Conservation (phyloP, 2,888 invertebrate species). For the Mongoloraphidia duomilia region DNA sequence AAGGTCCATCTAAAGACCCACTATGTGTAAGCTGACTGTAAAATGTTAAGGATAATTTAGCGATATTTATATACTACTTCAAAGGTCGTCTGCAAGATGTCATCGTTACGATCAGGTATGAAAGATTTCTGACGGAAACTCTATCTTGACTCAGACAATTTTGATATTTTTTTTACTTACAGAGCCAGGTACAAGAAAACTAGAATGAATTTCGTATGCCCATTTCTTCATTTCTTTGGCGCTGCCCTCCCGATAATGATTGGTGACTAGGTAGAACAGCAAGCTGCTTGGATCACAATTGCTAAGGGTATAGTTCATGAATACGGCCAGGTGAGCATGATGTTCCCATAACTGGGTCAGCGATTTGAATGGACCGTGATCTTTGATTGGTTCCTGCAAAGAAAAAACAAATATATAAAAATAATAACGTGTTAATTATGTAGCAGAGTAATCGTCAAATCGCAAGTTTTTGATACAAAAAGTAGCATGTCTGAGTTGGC, state of each 20-base stretch:
- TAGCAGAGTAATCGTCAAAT: too few species aligned
- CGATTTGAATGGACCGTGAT: conserved; percentile 80
- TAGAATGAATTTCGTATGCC: conserved; percentile 98
- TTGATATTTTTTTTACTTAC: conserved; percentile 33
- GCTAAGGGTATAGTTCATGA: conserved; percentile 79
- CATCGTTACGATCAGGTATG: too few species aligned
- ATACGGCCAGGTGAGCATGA: conserved; percentile 84
- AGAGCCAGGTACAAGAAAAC: conserved; percentile 82
- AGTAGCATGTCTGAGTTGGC: too few species aligned
- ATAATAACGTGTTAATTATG: too few species aligned
- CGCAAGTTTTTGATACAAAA: background rate
- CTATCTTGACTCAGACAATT: too few species aligned
- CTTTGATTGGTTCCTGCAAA: conserved; percentile 57
- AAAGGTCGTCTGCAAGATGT: too few species aligned
- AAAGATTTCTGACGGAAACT: too few species aligned
- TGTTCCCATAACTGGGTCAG: conserved; percentile 69
- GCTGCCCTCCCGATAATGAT: conserved; percentile 73
- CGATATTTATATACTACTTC: too few species aligned
- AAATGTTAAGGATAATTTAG: too few species aligned
- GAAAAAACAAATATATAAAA: conserved; percentile 7
- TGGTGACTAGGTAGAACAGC: conserved; percentile 79
- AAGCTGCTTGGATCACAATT: conserved; percentile 56
- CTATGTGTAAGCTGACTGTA: too few species aligned
- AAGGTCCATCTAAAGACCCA: too few species aligned
- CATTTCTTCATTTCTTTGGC: conserved; percentile 89